A percentile compares a stretch with the other conserved stretches of the same genome.
phyloP scores from a whole-genome alignment of 2,113 vertebrate genomes.

The Hypanus sabinus region DNA sequence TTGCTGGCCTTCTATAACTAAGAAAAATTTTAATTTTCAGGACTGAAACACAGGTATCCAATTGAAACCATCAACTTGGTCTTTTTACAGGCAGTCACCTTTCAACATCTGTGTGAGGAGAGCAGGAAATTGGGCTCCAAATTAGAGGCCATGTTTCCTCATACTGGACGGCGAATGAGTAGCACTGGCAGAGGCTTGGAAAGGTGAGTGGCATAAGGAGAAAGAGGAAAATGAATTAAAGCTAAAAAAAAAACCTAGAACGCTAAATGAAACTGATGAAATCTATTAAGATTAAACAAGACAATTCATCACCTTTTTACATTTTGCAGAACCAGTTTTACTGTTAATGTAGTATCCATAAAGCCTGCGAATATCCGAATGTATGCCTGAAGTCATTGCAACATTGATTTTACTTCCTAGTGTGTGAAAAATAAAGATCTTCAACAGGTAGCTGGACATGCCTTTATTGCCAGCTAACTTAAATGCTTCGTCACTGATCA shows the following conservation, averaged over 20 bases:
- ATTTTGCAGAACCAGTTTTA: not conserved
- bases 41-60: not conserved
- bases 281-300: not conserved
- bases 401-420: constrained; percentile 45
- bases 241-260: not conserved
- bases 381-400: constrained; percentile 48
- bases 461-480: not conserved
- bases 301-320: constrained; percentile 16
- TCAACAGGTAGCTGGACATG: constrained; percentile 47
- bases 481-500: constrained; percentile 49
- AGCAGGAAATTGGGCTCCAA: not conserved
- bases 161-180: not conserved
- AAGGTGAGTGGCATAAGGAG: not conserved
- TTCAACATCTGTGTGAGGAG: not conserved
- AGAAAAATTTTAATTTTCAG: not conserved
- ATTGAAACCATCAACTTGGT: not conserved
- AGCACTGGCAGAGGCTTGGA: not conserved
- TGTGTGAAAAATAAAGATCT: constrained; percentile 47
- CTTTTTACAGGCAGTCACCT: constrained; percentile 7
- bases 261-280: not conserved
- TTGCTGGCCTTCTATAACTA: not conserved
- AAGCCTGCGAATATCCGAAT: constrained; percentile 44
- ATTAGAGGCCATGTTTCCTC: not conserved
- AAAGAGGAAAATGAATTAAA: constrained; percentile 4
- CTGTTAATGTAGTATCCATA: constrained; percentile 48